These are phyloP conservation scores for Nomada goodeniana DNA, from an alignment of 2,888 invertebrate genomes.

Conservation along the genomic window DNA sequence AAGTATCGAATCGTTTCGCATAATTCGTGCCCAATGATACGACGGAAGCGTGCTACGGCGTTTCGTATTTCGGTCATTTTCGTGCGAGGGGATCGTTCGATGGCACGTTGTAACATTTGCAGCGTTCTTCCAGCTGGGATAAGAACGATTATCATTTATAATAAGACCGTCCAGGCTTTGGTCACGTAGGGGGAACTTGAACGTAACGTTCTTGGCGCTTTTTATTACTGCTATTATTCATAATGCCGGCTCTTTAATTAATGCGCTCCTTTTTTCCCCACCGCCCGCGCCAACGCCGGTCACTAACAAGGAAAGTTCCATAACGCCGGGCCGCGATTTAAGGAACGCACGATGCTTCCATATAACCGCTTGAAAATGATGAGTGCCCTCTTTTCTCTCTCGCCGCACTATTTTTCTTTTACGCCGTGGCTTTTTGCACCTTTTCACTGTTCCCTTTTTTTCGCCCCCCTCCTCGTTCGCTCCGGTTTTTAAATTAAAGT, in stretches of 20 bases:
- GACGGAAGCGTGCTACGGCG: background rate
- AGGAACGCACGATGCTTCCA: slow-evolving; percentile 46
- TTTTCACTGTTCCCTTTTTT: background rate
- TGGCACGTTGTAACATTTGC: background rate
- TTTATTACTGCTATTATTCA: slow-evolving; percentile 61
- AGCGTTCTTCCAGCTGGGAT: background rate
- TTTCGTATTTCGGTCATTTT: too few species aligned
- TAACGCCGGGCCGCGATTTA: slow-evolving; percentile 40
- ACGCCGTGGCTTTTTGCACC: background rate
- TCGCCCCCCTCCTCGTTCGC: background rate
- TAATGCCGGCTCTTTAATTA: slow-evolving; percentile 57
- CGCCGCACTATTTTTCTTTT: slow-evolving; percentile 21
- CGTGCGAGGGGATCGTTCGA: background rate
- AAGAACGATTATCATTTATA: slow-evolving; percentile 44
- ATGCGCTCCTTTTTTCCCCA: slow-evolving; percentile 35
- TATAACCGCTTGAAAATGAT: slow-evolving; percentile 36
- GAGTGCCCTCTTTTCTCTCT: slow-evolving; percentile 36
- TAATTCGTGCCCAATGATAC: background rate
- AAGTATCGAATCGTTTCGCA: too few species aligned
- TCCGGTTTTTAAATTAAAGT: background rate
- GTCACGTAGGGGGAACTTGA: slow-evolving; percentile 36
- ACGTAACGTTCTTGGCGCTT: slow-evolving; percentile 37
- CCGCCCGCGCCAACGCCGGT: background rate
- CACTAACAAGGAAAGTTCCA: slow-evolving; percentile 49
- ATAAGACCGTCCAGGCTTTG: slow-evolving; percentile 25